Evolutionary conservation across 2,797 vertebrate species (phyloP).

Genomic region (Apogon hyalosoma): DNA sequence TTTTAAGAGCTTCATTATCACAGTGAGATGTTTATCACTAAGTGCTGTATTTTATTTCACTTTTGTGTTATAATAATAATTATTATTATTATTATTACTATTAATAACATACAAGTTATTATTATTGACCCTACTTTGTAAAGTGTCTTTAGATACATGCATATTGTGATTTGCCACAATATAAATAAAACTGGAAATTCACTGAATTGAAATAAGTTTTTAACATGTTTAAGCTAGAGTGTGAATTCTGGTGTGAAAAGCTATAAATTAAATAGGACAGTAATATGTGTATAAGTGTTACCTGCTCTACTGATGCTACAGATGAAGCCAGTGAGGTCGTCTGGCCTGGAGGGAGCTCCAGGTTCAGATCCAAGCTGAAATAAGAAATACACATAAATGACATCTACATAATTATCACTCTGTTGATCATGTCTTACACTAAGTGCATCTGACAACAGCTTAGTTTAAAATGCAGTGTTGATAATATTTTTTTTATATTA

Average conservation of each 20-base stretch:
- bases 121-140: too few relatives aligned
- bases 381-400: neutral
- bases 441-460: neutral
- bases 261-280: neutral
- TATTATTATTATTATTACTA: too few relatives aligned
- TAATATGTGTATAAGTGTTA: slow-evolving; percentile 51
- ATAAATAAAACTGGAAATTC: neutral
- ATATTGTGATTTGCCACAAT: too few relatives aligned
- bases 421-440: neutral
- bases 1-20: too few relatives aligned
- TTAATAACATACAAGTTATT: too few relatives aligned
- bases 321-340: slow-evolving; percentile 87
- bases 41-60: too few relatives aligned
- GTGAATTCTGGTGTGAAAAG: slow-evolving; percentile 12
- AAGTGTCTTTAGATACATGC: too few relatives aligned
- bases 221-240: neutral
- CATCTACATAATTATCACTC: neutral
- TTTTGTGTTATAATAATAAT: too few relatives aligned
- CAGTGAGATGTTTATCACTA: too few relatives aligned
- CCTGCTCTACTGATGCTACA: slow-evolving; percentile 89
- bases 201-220: neutral
- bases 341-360: slow-evolving; percentile 91
- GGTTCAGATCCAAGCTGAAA: slow-evolving; percentile 88
- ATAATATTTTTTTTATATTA: slow-evolving; percentile 19
- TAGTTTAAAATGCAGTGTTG: neutral